These are phyloP conservation scores for Drosophila trapezifrons DNA, from an alignment of 1,140 invertebrate genomes.

Conservation along the genomic window DNA sequence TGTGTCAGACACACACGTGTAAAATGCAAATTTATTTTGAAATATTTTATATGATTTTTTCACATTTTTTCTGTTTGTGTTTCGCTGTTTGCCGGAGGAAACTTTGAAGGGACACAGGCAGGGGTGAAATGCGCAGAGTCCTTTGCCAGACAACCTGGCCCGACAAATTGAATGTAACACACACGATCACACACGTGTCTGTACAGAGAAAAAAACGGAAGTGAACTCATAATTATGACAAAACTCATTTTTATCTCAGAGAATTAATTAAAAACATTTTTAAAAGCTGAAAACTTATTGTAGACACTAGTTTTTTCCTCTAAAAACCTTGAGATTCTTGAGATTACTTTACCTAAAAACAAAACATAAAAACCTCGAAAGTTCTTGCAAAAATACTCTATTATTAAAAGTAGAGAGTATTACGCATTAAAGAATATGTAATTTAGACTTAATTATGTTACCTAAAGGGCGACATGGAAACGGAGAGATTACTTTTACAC, in stretches of 20 bases:
- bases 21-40: constrained; percentile 74
- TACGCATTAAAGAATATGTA: not conserved
- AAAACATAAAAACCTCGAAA: too few relatives aligned
- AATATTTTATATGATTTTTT: constrained; percentile 59
- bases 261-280: too few relatives aligned
- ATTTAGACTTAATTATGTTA: not conserved
- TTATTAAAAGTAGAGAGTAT: too few relatives aligned
- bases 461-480: too few relatives aligned
- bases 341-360: too few relatives aligned
- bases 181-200: constrained; percentile 1
- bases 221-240: not conserved
- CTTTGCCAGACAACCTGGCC: constrained; percentile 44
- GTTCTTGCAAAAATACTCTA: too few relatives aligned
- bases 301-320: too few relatives aligned
- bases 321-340: too few relatives aligned
- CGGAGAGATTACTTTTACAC: too few relatives aligned
- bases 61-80: constrained; percentile 23
- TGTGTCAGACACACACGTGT: constrained; percentile 62
- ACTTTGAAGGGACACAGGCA: constrained; percentile 39
- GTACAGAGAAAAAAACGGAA: not conserved
- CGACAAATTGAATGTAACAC: constrained; percentile 50
- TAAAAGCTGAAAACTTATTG: too few relatives aligned
- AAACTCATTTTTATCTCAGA: not conserved
- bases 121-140: constrained; percentile 7
- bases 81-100: constrained; percentile 31